A percentile compares a stretch with the other conserved stretches of the same genome.
phyloP scores from a whole-genome alignment of 1,140 invertebrate species.

The Leptopilina clavipes region DNA sequence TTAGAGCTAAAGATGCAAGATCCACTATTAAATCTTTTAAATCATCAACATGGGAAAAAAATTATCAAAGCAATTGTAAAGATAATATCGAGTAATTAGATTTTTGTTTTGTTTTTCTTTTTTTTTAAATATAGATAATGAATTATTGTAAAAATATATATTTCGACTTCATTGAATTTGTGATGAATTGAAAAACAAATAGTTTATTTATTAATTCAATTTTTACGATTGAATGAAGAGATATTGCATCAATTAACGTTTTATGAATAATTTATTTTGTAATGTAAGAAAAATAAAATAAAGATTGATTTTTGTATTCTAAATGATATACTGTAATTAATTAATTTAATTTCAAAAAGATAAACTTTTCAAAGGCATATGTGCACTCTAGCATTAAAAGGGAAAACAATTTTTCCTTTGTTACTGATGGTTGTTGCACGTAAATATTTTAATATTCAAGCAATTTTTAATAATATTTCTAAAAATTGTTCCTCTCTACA shows the following conservation, averaged over 20 bases:
- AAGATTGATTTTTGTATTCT: constrained; percentile 7
- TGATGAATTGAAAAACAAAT: background rate
- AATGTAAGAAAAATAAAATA: background rate
- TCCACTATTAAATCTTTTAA: constrained; percentile 84
- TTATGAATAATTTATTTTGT: background rate
- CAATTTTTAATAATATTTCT: no score
- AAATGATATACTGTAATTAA: no score
- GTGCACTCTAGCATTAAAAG: no score
- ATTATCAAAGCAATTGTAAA: constrained; percentile 88
- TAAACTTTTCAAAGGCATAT: no score
- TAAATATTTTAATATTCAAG: no score
- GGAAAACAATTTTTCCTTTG: no score
- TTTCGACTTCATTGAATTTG: background rate
- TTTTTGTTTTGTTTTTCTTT: background rate
- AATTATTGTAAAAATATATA: background rate
- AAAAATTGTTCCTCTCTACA: no score
- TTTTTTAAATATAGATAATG: background rate
- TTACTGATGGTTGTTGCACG: no score
- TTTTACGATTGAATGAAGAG: background rate
- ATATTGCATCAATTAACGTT: background rate
- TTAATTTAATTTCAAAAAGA: no score
- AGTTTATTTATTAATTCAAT: background rate
- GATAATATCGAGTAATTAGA: constrained; percentile 76
- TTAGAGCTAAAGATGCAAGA: constrained; percentile 88
- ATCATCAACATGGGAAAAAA: constrained; percentile 83